Base-by-base conservation (phyloP, 2,113 vertebrate genomes). In the Plotosus lineatus region DNA sequence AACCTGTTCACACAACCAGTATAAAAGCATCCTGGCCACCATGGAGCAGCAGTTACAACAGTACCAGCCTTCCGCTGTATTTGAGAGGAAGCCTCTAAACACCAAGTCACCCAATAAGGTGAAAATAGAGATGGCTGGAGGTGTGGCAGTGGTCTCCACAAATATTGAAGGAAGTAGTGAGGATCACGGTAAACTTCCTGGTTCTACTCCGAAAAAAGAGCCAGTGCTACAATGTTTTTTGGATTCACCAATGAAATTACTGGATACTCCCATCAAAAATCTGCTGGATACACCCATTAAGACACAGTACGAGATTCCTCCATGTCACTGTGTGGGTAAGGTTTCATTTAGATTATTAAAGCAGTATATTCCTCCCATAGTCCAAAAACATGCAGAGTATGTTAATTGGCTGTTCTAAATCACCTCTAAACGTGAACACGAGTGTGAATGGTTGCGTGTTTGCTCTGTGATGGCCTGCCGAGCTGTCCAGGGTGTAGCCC, bases 321-420 rank as follows among this genome's bases (percentile, higher is more conserved):
- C 96, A 46, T 99, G 98, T 87, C 96, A 95, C 85, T 98, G 97
- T 89, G 94, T 98, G 88, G 97, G 98, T 99, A 91, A 97, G 97
- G 87, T 0, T 46, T n/a, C 1, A 14, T 26, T 26, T 1, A n/a
- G 75, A 19, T 23, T 60, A 48, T 36, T 77, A 51, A 61, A 36
- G 21, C 38, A 68, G 4, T 21, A 78, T 9, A n/a, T n/a, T n/a
- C n/a, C n/a, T n/a, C n/a, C n/a, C 31, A 56, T 38, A 77, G 10
- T 44, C 21, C 19, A 0, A 9, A 42, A 23, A 38, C 15, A 53
- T 40, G 6, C 11, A 33, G 17, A 65, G n/a, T n/a, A n/a, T n/a
- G n/a, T n/a, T n/a, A n/a, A n/a, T n/a, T n/a, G n/a, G n/a, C n/a
- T n/a, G n/a, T n/a, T n/a, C n/a, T n/a, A n/a, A n/a, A n/a, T n/a